phyloP scores from a whole-genome alignment of 30 jellyfish, hydroid and myxozoan genomes.

The Aurelia aurita region DNA sequence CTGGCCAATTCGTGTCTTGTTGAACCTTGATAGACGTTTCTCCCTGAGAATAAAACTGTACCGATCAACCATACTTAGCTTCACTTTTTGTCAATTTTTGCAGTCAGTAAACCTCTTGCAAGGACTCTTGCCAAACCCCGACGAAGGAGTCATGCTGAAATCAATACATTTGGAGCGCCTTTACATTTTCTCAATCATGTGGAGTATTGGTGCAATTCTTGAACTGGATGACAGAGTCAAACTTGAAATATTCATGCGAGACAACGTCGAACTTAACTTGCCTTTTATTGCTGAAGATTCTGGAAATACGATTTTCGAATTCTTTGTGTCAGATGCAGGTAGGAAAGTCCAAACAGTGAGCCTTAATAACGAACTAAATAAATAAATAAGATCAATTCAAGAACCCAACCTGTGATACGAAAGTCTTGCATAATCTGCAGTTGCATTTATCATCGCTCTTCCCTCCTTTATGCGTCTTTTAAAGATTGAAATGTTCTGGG shows the following conservation, averaged over 20 bases:
- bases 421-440: too few species aligned
- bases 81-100: neutral
- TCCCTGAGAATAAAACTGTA: too few species aligned
- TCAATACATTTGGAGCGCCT: slow-evolving; percentile 63
- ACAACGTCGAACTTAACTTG: slow-evolving; percentile 40
- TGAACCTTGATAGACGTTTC: too few species aligned
- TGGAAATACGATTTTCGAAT: slow-evolving; percentile 79
- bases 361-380: too few species aligned
- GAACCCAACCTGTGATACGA: too few species aligned
- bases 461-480: too few species aligned
- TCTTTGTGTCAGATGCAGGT: slow-evolving; percentile 79
- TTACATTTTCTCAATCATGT: slow-evolving; percentile 83
- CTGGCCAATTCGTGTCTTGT: too few species aligned
- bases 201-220: slow-evolving; percentile 86
- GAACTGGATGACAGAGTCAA: slow-evolving; percentile 84
- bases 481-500: too few species aligned
- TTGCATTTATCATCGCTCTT: too few species aligned
- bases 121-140: slow-evolving; percentile 71
- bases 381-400: too few species aligned
- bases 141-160: slow-evolving; percentile 55
- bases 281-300: slow-evolving; percentile 65
- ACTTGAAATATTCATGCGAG: slow-evolving; percentile 72
- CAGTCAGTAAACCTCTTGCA: slow-evolving; percentile 77
- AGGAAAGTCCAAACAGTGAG: too few species aligned
- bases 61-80: too few species aligned